Evolutionary conservation across 2,888 invertebrate genomes (phyloP).

Genomic region (Cephus rjabovi): DNA sequence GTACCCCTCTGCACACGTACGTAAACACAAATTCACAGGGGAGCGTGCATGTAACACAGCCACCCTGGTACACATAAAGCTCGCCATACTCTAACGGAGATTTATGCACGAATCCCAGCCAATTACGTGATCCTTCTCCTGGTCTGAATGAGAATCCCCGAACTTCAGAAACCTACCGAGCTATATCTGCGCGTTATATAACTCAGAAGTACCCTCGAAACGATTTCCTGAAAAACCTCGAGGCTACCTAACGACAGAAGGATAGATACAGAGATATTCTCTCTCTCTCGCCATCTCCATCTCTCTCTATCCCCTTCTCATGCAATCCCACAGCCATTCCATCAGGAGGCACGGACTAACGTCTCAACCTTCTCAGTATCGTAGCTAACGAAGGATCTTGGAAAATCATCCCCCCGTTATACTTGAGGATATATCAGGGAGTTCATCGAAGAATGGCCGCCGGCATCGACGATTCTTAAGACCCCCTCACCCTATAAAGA

Average conservation of each 20-base stretch:
- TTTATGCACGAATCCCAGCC: slow-evolving; percentile 22
- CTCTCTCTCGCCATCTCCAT: neutral
- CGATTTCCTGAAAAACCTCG: neutral
- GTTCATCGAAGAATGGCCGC: neutral
- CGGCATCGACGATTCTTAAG: neutral
- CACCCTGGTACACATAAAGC: slow-evolving; percentile 31
- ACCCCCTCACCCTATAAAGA: neutral
- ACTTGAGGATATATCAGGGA: neutral
- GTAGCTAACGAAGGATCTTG: neutral
- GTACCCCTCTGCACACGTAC: neutral
- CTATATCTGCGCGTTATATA: neutral
- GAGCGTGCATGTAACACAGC: neutral
- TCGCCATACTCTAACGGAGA: slow-evolving; percentile 36
- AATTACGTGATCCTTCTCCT: neutral
- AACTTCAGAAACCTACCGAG: neutral
- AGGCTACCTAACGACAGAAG: neutral
- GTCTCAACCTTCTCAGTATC: neutral
- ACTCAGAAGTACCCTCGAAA: neutral
- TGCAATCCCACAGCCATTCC: neutral
- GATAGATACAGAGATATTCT: neutral
- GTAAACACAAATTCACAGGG: slow-evolving; percentile 15
- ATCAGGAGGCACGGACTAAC: neutral
- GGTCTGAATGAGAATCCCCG: neutral
- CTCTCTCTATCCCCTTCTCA: neutral
- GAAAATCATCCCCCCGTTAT: neutral